phyloP scores from a whole-genome alignment of 2,113 vertebrate genomes.

The Agapornis roseicollis region DNA sequence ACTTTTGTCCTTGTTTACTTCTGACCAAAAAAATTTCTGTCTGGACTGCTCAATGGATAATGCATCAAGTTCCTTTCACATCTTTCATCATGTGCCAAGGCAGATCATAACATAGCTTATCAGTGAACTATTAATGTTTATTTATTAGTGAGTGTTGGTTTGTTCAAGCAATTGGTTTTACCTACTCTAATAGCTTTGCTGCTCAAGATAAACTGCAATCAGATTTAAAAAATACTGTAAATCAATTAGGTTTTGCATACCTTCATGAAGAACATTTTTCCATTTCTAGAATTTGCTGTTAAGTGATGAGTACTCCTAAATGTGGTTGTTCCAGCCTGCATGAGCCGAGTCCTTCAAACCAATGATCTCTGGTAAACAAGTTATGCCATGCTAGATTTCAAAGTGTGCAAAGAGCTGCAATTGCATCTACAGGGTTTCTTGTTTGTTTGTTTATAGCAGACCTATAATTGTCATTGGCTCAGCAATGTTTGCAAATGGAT shows the following conservation, averaged over 20 bases:
- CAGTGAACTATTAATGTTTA: background rate
- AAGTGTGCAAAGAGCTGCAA: background rate
- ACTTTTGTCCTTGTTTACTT: background rate
- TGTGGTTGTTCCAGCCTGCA: background rate
- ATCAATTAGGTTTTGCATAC: background rate
- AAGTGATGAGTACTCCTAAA: background rate
- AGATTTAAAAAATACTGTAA: background rate
- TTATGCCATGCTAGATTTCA: background rate
- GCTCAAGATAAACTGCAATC: background rate
- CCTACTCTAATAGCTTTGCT: background rate
- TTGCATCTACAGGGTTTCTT: background rate
- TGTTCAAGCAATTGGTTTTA: background rate
- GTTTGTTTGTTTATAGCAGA: background rate
- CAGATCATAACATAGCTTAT: background rate
- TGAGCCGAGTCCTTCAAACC: background rate
- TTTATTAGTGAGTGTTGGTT: background rate
- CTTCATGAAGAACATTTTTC: background rate
- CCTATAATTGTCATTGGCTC: background rate
- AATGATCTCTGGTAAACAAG: background rate
- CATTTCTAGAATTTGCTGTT: background rate
- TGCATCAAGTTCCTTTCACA: background rate
- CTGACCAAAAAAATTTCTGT: background rate
- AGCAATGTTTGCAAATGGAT: background rate
- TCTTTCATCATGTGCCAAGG: background rate
- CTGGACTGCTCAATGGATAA: background rate